Evolutionary conservation across 2,888 invertebrate species (phyloP), one percentile per base, ranked within the genome.

Genomic region (Polia nebulosa): DNA sequence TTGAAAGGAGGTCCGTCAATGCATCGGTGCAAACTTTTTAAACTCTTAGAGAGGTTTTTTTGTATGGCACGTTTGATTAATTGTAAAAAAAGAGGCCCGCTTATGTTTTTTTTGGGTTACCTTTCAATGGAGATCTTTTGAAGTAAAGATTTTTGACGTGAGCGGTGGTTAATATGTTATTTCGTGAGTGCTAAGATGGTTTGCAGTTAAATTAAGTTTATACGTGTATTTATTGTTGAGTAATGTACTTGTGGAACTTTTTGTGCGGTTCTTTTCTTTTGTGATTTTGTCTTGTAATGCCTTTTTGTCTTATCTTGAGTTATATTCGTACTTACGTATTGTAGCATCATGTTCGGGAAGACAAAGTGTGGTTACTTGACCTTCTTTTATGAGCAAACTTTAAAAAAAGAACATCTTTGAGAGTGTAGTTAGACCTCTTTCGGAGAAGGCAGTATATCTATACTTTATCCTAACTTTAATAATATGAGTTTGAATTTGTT

Each of bases 11-110:
- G 90, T 85, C 85, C 92, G 91, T 94, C 94, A 93, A 93, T 95
- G 94, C 94, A 92, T 93, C 91, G 94, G 91, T 93, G 94, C 94
- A 92, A 91, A 92, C 93, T 89, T 93, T 94, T 94, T 92, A 90
- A 90, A 90, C 87, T 91, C 90, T 90, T 88, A 86, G 83, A 86
- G 84, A 78, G 72, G 69, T 72, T 77, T 87, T 89, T 90, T 92
- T 83, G 74, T 83, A 76, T 85, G 78, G 76, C 75, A 75, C 72
- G 78, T 89, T 90, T 94, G 93, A 94, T 94, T 93, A 93, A 94
- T 94, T 91, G 90, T 89, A 82, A 87, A 92, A 91, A 89, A 88
- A 81, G 88, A 85, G 66, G 67, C 83, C 84, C 87, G 84, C 81
- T 87, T 88, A 78, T 82, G 68, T 85, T 86, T 88, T 86, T 87